Conservation (phyloP, 2,888 invertebrate species). For the Lithophane leautieri region DNA sequence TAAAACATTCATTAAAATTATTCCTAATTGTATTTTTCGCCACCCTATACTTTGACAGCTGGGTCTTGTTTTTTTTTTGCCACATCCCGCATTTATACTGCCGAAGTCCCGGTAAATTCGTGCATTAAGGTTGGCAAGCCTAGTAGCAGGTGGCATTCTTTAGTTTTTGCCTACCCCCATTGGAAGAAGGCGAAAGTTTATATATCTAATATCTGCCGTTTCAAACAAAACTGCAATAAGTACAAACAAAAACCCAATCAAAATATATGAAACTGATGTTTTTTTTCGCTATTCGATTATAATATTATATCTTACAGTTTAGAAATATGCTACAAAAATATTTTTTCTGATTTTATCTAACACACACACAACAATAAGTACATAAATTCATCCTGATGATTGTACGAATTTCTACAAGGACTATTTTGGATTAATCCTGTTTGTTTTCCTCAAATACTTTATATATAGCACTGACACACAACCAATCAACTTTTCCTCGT, state of each 20-base stretch:
- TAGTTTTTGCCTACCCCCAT: too few relatives aligned
- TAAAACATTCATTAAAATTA: too few relatives aligned
- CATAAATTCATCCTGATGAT: background rate
- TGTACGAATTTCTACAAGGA: background rate
- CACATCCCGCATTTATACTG: too few relatives aligned
- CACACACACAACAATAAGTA: background rate
- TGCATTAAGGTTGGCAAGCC: too few relatives aligned
- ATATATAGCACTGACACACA: conserved; percentile 23
- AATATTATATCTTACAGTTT: background rate
- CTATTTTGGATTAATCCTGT: conserved; percentile 8
- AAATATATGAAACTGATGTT: too few relatives aligned
- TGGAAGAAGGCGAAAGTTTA: too few relatives aligned
- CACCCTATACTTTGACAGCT: too few relatives aligned
- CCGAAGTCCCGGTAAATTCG: too few relatives aligned
- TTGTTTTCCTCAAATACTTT: conserved; percentile 50
- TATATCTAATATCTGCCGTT: background rate
- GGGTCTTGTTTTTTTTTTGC: too few relatives aligned
- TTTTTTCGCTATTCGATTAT: too few relatives aligned
- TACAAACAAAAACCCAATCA: background rate
- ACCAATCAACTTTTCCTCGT: conserved; percentile 32
- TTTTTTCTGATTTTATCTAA: background rate
- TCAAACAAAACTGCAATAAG: background rate
- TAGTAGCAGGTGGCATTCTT: too few relatives aligned
- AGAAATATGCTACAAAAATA: background rate
- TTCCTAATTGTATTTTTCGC: too few relatives aligned